Evolutionary conservation across 2,888 invertebrate species (phyloP), one percentile per base, ranked within the genome.

Genomic region (Bombyx huttoni): DNA sequence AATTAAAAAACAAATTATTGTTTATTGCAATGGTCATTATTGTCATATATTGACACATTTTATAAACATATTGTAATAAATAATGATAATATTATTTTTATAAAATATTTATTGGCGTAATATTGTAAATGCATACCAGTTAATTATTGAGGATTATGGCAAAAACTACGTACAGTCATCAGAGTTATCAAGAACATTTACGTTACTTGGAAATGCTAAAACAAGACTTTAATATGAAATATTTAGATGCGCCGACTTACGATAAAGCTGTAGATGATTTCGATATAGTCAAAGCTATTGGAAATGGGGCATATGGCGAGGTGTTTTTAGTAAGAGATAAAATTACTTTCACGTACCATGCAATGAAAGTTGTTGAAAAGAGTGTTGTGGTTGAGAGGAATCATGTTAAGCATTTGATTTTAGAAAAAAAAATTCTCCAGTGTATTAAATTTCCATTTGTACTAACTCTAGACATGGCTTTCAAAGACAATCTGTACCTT

Each of bases 311-410:
- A 0, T 98, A 97, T 74, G 98, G 98, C 5, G 91, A 94, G 61
- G 98, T 98, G 12, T 93, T 95, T 75, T 78, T 94, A 52, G 91
- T 91, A 35, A 90, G 90, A 77, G 91, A 94, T 64, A 94, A 91
- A 81, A 68, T 73, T 13, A 82, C 83, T 0, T 90, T 91, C 9
- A 81, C 84, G n/a, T 94, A 91, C 69, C 94, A 92, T 74, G 98
- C 98, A 5, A 94, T 97, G 90, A 98, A 98, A 88, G 92, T 96
- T 51, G 89, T 98, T 59, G 93, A 94, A 56, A 98, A 98, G 82
- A 89, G 90, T 51, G 91, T 94, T 70, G 92, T 98, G 13, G 92
- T 98, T n/a, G 94, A 95, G 77, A 91, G 93, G 67, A 95, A 96
- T 73, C 96, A 97, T 77, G 91, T 97, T n/a, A 91, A 91, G 56